Percentiles rank a stretch among this genome's conserved stretches.
These are phyloP conservation scores for Gymnosoma rotundatum DNA, from an alignment of 2,888 invertebrate genomes.

Conservation along the genomic window DNA sequence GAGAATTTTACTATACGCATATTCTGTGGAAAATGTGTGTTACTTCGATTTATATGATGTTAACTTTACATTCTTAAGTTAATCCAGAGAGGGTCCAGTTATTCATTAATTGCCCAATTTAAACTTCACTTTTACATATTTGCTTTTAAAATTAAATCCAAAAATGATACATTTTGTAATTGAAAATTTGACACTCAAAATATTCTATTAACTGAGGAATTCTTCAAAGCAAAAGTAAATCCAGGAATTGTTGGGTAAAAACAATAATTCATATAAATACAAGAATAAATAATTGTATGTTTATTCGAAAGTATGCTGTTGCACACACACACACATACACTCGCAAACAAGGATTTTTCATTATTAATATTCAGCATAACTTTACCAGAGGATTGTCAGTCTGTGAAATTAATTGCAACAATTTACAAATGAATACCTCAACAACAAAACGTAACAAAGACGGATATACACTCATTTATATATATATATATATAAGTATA, in stretches of 20 bases:
- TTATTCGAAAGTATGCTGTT: background rate
- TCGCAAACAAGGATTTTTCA: conserved; percentile 44
- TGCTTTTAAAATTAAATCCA: too few relatives aligned
- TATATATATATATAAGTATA: background rate
- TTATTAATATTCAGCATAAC: conserved; percentile 67
- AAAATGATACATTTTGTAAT: too few relatives aligned
- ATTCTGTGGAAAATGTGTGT: too few relatives aligned
- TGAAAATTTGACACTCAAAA: too few relatives aligned
- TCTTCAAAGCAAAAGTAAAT: background rate
- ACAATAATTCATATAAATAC: background rate
- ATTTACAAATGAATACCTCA: conserved; percentile 68
- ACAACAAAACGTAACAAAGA: conserved; percentile 47
- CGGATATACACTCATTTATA: background rate
- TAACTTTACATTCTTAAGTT: too few relatives aligned
- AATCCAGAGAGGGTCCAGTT: too few relatives aligned
- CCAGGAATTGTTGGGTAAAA: background rate
- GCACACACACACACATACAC: background rate
- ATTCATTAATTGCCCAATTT: too few relatives aligned
- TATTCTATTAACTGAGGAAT: too few relatives aligned
- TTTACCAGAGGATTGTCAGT: conserved; percentile 63
- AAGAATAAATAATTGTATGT: conserved; percentile 3
- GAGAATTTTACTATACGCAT: too few relatives aligned
- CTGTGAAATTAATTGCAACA: conserved; percentile 67
- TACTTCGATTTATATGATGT: too few relatives aligned
- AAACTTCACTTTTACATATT: too few relatives aligned